Evolutionary conservation across 2,888 invertebrate species (phyloP).

Genomic region (Cosmia trapezina): DNA sequence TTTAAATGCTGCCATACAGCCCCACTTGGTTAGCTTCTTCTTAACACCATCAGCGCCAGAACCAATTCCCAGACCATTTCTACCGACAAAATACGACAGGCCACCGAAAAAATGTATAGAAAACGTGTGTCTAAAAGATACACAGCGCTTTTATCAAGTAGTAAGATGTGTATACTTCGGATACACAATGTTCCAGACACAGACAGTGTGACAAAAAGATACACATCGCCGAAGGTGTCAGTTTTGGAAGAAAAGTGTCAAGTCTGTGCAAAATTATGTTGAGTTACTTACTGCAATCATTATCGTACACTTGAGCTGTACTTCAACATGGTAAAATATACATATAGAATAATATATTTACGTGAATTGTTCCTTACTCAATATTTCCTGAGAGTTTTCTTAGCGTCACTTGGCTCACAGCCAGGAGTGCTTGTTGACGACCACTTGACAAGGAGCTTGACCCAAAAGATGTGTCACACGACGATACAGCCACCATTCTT

Average conservation of each 20-base stretch:
- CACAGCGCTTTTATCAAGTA: no score
- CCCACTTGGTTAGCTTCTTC: background rate
- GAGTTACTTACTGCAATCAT: background rate
- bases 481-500: constrained; percentile 64
- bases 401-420: constrained; percentile 78
- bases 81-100: no score
- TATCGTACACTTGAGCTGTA: background rate
- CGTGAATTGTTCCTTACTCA: constrained; percentile 74
- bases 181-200: no score
- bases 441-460: constrained; percentile 85
- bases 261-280: constrained; percentile 18
- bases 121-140: no score
- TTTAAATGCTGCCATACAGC: no score
- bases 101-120: no score
- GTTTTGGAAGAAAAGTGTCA: background rate
- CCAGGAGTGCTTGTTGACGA: constrained; percentile 84
- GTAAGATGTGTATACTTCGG: no score
- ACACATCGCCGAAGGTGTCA: no score
- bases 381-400: constrained; percentile 77
- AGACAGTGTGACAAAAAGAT: no score
- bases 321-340: constrained; percentile 21
- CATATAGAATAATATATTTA: constrained; percentile 42
- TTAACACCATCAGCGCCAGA: background rate
- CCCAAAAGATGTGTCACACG: constrained; percentile 81
- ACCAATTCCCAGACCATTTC: no score